Evolutionary conservation across 2,797 vertebrate genomes (phyloP), one percentile per base, ranked within the genome.

Genomic region (Chelonia mydas): DNA sequence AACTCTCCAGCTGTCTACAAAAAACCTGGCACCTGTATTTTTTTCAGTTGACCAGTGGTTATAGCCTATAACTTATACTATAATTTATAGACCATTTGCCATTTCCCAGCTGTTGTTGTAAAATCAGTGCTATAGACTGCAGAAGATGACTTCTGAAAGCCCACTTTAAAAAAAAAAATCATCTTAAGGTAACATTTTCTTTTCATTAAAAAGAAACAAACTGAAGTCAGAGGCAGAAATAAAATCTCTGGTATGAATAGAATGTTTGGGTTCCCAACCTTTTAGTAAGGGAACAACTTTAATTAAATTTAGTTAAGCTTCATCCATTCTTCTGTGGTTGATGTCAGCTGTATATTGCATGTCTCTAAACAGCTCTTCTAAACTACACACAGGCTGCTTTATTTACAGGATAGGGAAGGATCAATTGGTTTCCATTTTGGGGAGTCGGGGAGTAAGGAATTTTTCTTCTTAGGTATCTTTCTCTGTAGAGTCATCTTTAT

Each of bases 211-310:
- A 68, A 85, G 92, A 90, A 96, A 92, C 77, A 86, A 96, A 92
- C 84, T 93, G 57, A 96, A 96, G 96, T 51, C 84, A 90, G 86
- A 94, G 72, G 80, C 91, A 95, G 94, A 95, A 93, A 87, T 84
- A 89, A 96, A 84, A 37, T 47, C 37, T 78, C 27, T 85, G 88
- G 25, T 95, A 95, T 96, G 97, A 97, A 97, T 96, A 97, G 97
- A 84, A 93, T 37, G 83, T 91, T 95, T 94, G 80, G 19, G 79
- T 96, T 95, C 90, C 94, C 93, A 88, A 94, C 84, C 94, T 55
- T 81, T 55, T 81, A 95, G 87, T 2, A 83, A 96, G 95, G 88
- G 94, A 96, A 93, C 45, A 87, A 92, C 91, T 98, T 96, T 86
- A 95, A 97, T 97, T 94, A 84, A 4, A 61, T 93, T 86, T 86